phyloP scores from a whole-genome alignment of 2,113 vertebrate genomes.

The Alethe diademata region DNA sequence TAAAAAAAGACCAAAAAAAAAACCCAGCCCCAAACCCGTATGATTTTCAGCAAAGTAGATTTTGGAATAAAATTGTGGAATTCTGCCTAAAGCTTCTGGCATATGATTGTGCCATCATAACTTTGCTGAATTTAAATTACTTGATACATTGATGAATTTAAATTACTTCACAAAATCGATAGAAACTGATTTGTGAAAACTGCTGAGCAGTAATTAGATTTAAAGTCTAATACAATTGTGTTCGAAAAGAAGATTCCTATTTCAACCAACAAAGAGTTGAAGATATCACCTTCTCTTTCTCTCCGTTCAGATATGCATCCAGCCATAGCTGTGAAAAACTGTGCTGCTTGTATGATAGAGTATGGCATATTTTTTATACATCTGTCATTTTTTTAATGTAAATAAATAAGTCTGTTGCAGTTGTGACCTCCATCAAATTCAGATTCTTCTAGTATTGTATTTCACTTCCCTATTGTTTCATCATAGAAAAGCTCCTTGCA shows the following conservation, averaged over 20 bases:
- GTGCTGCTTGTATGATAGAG: background rate
- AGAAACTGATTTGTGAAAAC: conserved; percentile 4
- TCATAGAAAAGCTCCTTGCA: background rate
- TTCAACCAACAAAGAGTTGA: background rate
- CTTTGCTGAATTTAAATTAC: conserved; percentile 7
- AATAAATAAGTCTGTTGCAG: background rate
- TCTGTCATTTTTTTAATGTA: background rate
- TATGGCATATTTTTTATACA: background rate
- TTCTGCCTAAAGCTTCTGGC: conserved; percentile 4
- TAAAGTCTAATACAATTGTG: background rate
- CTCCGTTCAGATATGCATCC: background rate
- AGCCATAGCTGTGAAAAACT: background rate
- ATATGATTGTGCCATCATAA: background rate
- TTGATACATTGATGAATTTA: conserved; percentile 16
- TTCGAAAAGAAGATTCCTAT: background rate
- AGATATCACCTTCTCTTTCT: background rate
- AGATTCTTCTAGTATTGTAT: background rate
- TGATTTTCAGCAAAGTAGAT: background rate
- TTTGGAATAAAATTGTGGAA: background rate
- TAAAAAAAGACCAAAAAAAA: background rate
- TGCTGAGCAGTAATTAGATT: background rate
- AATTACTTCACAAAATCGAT: background rate
- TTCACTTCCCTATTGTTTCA: background rate
- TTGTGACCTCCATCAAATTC: background rate
- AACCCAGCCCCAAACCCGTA: background rate